Percentiles rank a stretch among this genome's conserved stretches.
Evolutionary conservation across 2,888 invertebrate genomes (phyloP).

Genomic region (Papilio protenor): DNA sequence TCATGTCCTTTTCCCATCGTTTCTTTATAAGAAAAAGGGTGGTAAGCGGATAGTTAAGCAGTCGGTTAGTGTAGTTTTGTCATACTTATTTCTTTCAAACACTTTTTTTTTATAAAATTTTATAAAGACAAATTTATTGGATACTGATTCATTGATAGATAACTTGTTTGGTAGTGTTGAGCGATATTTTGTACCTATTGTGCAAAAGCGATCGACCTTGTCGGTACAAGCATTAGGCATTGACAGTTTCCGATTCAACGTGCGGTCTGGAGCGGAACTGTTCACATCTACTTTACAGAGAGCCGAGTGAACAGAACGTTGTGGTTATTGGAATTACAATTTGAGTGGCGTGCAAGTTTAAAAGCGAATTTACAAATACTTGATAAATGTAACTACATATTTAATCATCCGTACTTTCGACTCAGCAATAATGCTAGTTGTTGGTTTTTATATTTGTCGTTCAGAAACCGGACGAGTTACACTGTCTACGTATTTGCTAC

Average conservation of each 20-base stretch:
- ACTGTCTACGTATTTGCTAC: background rate
- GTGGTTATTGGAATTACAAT: slow-evolving; percentile 29
- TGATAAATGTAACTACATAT: background rate
- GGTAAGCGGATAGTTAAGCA: too few species aligned
- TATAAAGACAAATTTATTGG: background rate
- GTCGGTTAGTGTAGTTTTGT: too few species aligned
- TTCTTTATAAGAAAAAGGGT: too few species aligned
- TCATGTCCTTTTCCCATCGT: too few species aligned
- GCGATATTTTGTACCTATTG: slow-evolving; percentile 10
- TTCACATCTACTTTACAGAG: slow-evolving; percentile 23
- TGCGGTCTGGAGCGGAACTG: slow-evolving; percentile 26
- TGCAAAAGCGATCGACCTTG: slow-evolving; percentile 9
- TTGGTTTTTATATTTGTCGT: background rate
- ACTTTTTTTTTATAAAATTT: too few species aligned
- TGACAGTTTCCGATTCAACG: slow-evolving; percentile 33
- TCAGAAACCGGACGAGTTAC: background rate
- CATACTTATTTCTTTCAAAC: too few species aligned
- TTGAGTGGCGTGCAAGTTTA: slow-evolving; percentile 2
- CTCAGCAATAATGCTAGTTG: background rate
- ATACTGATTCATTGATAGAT: background rate
- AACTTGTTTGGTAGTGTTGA: slow-evolving; percentile 4
- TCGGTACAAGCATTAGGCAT: slow-evolving; percentile 25
- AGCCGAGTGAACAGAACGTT: slow-evolving; percentile 1
- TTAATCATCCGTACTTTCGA: background rate
- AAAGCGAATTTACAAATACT: background rate